Evolutionary conservation across 37 sponge, comb jelly and placozoan species (phyloP), one percentile per base, ranked within the genome.

Genomic region (Diacarnus erythraeanus): DNA sequence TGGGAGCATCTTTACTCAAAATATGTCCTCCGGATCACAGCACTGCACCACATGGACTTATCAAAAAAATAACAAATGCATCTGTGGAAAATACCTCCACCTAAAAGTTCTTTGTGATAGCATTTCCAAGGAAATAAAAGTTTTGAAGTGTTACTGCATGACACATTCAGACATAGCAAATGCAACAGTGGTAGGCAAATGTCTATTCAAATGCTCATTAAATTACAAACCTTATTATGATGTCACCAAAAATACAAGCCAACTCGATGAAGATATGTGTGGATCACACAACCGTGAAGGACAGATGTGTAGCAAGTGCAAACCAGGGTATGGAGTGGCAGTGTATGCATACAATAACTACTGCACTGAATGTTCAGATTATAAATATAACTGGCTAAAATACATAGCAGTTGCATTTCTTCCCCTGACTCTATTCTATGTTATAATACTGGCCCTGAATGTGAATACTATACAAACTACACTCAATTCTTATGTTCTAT

Each of bases 361-460:
- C 9, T 74, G 74, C 26, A 57, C 54, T 1, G 17, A 74, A 51
- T 74, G 74, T 43, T 21, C 23, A 5, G 22, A 60, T 6, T 36
- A 56, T 21, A 31, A 74, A 17, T 74, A 31, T 17, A 74, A 20
- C 1, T 6, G 4, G 1, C 17, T 74, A 20, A 47, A 54, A 57
- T 74, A 74, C 30, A 2, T 74, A 3, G 33, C 33, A 33, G 74
- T 26, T 23, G 74, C 74, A n/a, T 74, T 74, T 54, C 57, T 74
- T 51, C 74, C 74, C 18, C 57, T 74, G 1, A 74, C 74, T 41
- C 3, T 74, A 1, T 74, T 74, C 34, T 51, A 39, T 2, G 1
- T 43, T 21, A 27, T 74, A 27, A 56, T 74, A 22, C 2, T 74
- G 20, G n/a, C n/a, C n/a, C n/a, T n/a, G n/a, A n/a, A n/a, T n/a